Percentiles rank a stretch among this genome's conserved stretches.
Evolutionary conservation across 1,140 invertebrate genomes (phyloP).

Genomic region (Leptopilina boulardi): DNA sequence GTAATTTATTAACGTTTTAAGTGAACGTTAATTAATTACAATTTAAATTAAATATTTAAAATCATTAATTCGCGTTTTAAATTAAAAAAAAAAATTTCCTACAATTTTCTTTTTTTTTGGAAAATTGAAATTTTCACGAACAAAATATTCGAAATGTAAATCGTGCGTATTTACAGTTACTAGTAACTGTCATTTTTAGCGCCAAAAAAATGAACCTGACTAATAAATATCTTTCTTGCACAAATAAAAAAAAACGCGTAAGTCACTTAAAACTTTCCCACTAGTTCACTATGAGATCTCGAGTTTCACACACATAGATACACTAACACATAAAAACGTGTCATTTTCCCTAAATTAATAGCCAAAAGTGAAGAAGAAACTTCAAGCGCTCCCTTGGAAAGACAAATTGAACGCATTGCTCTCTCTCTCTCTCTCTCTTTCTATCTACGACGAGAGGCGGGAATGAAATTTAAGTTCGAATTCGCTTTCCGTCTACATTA

Average conservation of each 20-base stretch:
- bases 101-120: background rate
- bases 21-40: too few relatives aligned
- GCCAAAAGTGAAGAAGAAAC: slow-evolving; percentile 10
- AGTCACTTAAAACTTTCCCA: slow-evolving; percentile 1
- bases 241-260: background rate
- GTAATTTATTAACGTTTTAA: too few relatives aligned
- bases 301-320: background rate
- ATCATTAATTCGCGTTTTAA: too few relatives aligned
- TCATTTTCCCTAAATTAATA: background rate
- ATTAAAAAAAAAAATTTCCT: too few relatives aligned
- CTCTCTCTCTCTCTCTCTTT: too few relatives aligned
- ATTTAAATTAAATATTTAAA: too few relatives aligned
- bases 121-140: too few relatives aligned
- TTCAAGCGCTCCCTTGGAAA: background rate
- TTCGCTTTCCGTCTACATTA: background rate
- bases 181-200: slow-evolving; percentile 9
- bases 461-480: background rate
- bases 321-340: too few relatives aligned
- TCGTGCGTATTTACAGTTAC: too few relatives aligned
- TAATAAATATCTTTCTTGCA: background rate
- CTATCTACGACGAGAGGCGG: too few relatives aligned
- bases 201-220: background rate
- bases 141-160: too few relatives aligned
- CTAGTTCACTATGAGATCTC: background rate
- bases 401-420: slow-evolving; percentile 7